phyloP scores from a whole-genome alignment of 2,113 vertebrate genomes.

The Lepidothrix coronata region DNA sequence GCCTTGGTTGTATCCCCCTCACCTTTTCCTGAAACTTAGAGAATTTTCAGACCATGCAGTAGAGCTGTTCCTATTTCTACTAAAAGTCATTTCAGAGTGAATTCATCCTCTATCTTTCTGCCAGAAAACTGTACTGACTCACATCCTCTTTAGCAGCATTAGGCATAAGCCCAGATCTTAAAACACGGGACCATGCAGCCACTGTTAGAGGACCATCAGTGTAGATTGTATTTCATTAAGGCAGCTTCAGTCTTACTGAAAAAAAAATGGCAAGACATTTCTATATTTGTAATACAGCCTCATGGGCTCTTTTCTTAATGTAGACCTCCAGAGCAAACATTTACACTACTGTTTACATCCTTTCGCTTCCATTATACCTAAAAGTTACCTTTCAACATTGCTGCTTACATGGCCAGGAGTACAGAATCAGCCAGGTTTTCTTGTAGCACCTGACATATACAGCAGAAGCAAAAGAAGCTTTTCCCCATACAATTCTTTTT shows the following conservation, averaged over 20 bases:
- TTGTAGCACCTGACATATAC: neutral
- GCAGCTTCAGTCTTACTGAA: neutral
- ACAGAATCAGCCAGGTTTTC: neutral
- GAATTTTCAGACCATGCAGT: neutral
- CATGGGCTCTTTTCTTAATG: neutral
- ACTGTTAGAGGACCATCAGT: neutral
- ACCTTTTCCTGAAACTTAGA: neutral
- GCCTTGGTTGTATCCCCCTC: neutral
- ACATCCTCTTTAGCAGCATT: neutral
- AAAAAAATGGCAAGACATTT: neutral
- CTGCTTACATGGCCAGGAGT: neutral
- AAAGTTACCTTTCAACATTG: neutral
- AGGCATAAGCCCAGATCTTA: neutral
- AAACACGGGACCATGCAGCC: neutral
- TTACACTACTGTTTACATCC: neutral
- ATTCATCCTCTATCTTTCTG: neutral
- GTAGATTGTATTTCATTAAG: neutral
- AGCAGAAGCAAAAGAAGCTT: neutral
- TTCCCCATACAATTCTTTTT: neutral
- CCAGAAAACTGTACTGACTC: neutral
- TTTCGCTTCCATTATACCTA: neutral
- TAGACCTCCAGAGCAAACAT: neutral
- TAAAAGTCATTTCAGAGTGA: neutral
- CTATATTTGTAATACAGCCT: neutral
- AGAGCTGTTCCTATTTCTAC: neutral